Evolutionary conservation across 2,113 vertebrate species (phyloP).

Genomic region (Mastomys natalensis): DNA sequence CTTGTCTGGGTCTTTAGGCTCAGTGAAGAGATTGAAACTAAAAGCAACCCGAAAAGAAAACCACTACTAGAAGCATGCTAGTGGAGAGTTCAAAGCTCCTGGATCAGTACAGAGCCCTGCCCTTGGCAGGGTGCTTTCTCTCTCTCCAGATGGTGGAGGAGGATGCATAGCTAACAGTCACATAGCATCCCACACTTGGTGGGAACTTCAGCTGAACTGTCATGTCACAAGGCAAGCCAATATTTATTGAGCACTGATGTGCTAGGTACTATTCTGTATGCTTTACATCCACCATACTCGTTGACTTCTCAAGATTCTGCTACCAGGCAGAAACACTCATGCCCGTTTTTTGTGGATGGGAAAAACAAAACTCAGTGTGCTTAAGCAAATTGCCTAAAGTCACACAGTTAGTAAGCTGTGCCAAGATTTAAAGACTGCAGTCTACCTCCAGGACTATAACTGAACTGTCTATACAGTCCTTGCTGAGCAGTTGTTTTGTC

Average conservation of each 20-base stretch:
- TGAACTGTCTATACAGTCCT: not conserved
- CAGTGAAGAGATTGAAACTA: not conserved
- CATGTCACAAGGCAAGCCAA: slow-evolving; percentile 33
- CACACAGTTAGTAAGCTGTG: slow-evolving; percentile 1
- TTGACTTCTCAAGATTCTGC: not conserved
- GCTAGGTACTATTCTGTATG: not conserved
- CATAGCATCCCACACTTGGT: not conserved
- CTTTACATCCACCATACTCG: not conserved
- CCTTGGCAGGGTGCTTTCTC: not conserved
- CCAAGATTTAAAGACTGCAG: not conserved
- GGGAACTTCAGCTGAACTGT: not conserved
- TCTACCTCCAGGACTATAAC: not conserved
- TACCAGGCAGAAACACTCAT: slow-evolving; percentile 4
- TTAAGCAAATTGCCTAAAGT: slow-evolving; percentile 40
- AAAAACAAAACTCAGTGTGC: not conserved
- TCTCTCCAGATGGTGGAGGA: not conserved
- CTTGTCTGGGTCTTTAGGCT: slow-evolving; percentile 1
- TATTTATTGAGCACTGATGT: slow-evolving; percentile 27
- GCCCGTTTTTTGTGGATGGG: not conserved
- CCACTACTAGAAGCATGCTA: not conserved
- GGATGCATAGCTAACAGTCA: not conserved
- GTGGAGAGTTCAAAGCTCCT: not conserved
- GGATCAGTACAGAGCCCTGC: not conserved
- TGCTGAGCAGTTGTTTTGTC: not conserved
- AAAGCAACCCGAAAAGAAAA: slow-evolving; percentile 46